A percentile compares a stretch with the other conserved stretches of the same genome.
Evolutionary conservation across 2,797 vertebrate genomes (phyloP).

Genomic region (Tarsius wallacei): DNA sequence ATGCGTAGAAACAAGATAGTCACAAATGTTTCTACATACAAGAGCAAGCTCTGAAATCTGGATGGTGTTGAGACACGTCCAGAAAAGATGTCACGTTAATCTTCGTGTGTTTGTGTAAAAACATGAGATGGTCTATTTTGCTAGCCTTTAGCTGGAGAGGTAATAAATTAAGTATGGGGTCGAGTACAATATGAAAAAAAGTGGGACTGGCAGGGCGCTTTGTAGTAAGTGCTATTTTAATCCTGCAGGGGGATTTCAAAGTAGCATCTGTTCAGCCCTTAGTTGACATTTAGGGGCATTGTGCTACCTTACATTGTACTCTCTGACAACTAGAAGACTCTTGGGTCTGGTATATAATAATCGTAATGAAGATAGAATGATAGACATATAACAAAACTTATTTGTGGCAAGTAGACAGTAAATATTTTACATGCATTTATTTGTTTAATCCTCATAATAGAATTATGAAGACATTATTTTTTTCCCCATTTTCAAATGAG

Average conservation of each 20-base stretch:
- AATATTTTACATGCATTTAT: neutral
- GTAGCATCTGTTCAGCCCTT: neutral
- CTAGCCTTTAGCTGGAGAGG: neutral
- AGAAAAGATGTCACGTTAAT: constrained; percentile 20
- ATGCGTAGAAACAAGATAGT: neutral
- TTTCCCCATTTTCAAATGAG: constrained; percentile 4
- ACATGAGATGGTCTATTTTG: neutral
- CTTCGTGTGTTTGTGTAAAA: neutral
- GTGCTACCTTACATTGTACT: neutral
- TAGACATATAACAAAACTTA: neutral
- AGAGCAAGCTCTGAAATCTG: neutral
- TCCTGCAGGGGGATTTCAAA: neutral
- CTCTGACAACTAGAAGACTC: neutral
- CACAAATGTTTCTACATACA: neutral
- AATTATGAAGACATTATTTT: neutral
- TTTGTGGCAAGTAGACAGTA: neutral
- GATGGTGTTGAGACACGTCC: neutral
- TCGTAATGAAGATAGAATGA: constrained; percentile 21
- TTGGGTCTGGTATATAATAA: neutral
- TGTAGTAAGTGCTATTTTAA: neutral
- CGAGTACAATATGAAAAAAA: neutral
- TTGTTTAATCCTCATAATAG: neutral
- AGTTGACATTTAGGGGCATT: neutral
- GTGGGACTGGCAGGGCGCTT: neutral
- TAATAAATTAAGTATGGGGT: neutral